These are phyloP conservation scores for Antheraea yamamai DNA, from an alignment of 2,888 invertebrate genomes.

Conservation along the genomic window DNA sequence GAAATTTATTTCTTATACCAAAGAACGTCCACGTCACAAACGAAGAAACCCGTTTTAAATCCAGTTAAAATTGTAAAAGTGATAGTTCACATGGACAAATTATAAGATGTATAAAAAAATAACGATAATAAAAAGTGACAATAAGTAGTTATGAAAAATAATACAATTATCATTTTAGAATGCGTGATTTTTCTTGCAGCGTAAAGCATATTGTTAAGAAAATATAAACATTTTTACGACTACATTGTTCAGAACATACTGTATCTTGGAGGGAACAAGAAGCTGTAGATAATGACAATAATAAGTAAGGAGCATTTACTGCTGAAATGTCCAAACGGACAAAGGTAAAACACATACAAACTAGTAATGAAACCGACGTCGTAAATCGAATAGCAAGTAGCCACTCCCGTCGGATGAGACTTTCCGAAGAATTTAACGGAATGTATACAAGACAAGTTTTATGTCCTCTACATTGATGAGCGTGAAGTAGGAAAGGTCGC, in stretches of 20 bases:
- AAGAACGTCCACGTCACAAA: slow-evolving; percentile 21
- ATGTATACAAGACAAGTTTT: slow-evolving; percentile 58
- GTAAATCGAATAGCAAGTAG: slow-evolving; percentile 60
- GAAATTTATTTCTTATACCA: slow-evolving; percentile 45
- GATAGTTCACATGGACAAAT: background rate
- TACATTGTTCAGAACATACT: slow-evolving; percentile 35
- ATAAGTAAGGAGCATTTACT: slow-evolving; percentile 41
- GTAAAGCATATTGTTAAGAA: slow-evolving; percentile 14
- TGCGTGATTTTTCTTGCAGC: slow-evolving; percentile 17
- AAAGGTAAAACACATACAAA: slow-evolving; percentile 47
- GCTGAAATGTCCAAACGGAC: slow-evolving; percentile 38
- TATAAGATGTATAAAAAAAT: background rate
- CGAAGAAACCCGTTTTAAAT: slow-evolving; percentile 22
- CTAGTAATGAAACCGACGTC: slow-evolving; percentile 56
- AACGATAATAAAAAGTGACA: slow-evolving; percentile 1
- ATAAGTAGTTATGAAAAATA: slow-evolving; percentile 5
- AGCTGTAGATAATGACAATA: slow-evolving; percentile 42
- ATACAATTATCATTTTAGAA: background rate
- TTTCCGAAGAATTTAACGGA: slow-evolving; percentile 58
- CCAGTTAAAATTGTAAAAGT: slow-evolving; percentile 18
- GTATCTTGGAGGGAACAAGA: slow-evolving; percentile 20
- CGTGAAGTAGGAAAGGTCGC: slow-evolving; percentile 53
- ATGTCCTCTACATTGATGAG: slow-evolving; percentile 72
- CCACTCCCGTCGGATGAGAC: slow-evolving; percentile 48
- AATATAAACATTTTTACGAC: slow-evolving; percentile 30